Conservation (phyloP, 2,888 invertebrate genomes). For the Nysson spinosus region DNA sequence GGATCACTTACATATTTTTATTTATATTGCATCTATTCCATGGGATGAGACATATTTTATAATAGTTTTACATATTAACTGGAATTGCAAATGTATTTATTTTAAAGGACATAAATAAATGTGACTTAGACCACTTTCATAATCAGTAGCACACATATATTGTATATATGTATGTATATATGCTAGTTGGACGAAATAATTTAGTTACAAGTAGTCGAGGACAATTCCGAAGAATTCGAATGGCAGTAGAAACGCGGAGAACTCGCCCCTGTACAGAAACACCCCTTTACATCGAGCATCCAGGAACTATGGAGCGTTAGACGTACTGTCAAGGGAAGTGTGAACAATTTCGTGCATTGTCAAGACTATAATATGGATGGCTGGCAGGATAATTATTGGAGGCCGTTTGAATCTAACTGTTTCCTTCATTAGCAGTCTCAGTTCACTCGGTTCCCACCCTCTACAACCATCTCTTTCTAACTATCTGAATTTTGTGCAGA, state of each 20-base stretch:
- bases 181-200: background rate
- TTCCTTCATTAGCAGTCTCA: slow-evolving; percentile 78
- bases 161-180: too few relatives aligned
- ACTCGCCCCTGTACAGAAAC: slow-evolving; percentile 23
- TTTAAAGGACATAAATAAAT: too few relatives aligned
- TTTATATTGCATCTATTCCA: too few relatives aligned
- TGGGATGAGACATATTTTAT: too few relatives aligned
- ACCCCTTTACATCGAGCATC: slow-evolving; percentile 53
- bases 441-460: slow-evolving; percentile 61
- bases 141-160: too few relatives aligned
- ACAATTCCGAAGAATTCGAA: slow-evolving; percentile 15
- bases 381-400: slow-evolving; percentile 76
- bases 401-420: slow-evolving; percentile 78
- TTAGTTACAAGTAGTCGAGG: background rate
- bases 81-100: too few relatives aligned
- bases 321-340: slow-evolving; percentile 75
- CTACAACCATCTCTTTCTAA: slow-evolving; percentile 36
- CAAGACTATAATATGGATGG: slow-evolving; percentile 72
- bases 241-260: slow-evolving; percentile 7
- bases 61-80: too few relatives aligned
- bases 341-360: slow-evolving; percentile 77
- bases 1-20: too few relatives aligned
- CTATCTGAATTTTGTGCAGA: slow-evolving; percentile 73
- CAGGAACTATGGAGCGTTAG: slow-evolving; percentile 66
- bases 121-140: too few relatives aligned